Percentiles rank a stretch among this genome's conserved stretches.
These are phyloP conservation scores for Phortica okadai DNA, from an alignment of 2,888 invertebrate species.

Conservation along the genomic window DNA sequence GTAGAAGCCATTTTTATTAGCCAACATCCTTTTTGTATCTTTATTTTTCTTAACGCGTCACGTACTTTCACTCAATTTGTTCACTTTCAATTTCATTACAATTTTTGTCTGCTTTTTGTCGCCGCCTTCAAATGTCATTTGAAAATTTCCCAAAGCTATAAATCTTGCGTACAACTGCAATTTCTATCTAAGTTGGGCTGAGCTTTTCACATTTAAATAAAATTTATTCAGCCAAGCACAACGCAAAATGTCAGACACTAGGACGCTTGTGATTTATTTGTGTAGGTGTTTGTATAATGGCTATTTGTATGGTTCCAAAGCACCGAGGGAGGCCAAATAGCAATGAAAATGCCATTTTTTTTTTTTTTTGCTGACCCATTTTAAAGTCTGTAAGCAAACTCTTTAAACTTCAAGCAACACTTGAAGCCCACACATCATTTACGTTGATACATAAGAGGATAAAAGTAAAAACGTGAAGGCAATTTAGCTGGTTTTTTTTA, in stretches of 20 bases:
- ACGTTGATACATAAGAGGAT: too few species aligned
- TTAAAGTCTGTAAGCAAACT: too few species aligned
- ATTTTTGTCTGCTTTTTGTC: not conserved
- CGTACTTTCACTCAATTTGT: slow-evolving; percentile 23
- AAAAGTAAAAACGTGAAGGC: too few species aligned
- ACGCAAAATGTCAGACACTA: slow-evolving; percentile 9
- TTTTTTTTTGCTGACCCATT: too few species aligned
- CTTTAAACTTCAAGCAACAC: not conserved
- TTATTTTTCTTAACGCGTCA: not conserved
- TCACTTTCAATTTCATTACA: slow-evolving; percentile 1
- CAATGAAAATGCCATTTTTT: not conserved
- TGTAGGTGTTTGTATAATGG: slow-evolving; percentile 3
- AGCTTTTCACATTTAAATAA: slow-evolving; percentile 6
- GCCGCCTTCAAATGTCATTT: slow-evolving; percentile 3
- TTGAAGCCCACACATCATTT: slow-evolving; percentile 2
- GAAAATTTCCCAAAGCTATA: slow-evolving; percentile 18
- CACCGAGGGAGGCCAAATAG: too few species aligned
- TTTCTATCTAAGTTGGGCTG: not conserved
- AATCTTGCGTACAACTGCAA: slow-evolving; percentile 17
- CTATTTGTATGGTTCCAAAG: not conserved
- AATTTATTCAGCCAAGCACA: not conserved
- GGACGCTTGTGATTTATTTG: slow-evolving; percentile 15
- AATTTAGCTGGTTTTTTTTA: too few species aligned
- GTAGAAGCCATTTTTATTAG: not conserved
- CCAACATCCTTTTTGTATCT: slow-evolving; percentile 9